These are phyloP conservation scores for Pterobdella sp. DNA, from an alignment of 2,888 invertebrate species.

Conservation along the genomic window DNA sequence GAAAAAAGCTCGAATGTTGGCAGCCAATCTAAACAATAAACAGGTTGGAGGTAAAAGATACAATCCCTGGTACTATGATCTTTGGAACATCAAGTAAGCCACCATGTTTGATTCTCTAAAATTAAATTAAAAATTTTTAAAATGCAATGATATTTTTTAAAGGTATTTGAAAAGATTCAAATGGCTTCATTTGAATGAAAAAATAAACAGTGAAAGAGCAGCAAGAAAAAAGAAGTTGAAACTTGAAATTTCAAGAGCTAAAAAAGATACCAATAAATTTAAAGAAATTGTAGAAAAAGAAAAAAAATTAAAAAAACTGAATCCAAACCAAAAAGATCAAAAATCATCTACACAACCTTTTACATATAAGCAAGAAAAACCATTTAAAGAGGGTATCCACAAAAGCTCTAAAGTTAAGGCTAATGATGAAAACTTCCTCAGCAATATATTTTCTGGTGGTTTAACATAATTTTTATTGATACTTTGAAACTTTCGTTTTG, in stretches of 20 bases:
- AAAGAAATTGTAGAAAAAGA: constrained; percentile 9
- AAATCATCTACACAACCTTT: neutral
- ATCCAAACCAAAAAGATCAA: neutral
- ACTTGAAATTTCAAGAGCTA: constrained; percentile 8
- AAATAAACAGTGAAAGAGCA: constrained; percentile 82
- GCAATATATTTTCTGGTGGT: constrained; percentile 10
- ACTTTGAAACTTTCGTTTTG: no score
- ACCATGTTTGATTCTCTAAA: neutral
- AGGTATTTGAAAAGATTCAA: constrained; percentile 81
- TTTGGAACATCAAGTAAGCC: constrained; percentile 79
- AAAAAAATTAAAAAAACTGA: neutral
- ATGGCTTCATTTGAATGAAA: constrained; percentile 88
- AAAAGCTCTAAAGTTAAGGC: constrained; percentile 8
- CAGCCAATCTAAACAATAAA: constrained; percentile 71
- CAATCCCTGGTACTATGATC: constrained; percentile 75
- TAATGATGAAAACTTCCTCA: neutral
- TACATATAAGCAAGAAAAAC: neutral
- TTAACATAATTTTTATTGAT: neutral
- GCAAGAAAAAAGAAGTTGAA: constrained; percentile 69
- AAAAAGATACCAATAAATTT: constrained; percentile 21
- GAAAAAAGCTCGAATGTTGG: constrained; percentile 77
- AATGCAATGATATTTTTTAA: neutral
- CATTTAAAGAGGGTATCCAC: neutral
- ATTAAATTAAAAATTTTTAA: no score
- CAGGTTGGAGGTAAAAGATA: constrained; percentile 63